These are phyloP conservation scores for Mesorhabditis sp. DNA, from an alignment of 2,888 invertebrate genomes.

Conservation along the genomic window DNA sequence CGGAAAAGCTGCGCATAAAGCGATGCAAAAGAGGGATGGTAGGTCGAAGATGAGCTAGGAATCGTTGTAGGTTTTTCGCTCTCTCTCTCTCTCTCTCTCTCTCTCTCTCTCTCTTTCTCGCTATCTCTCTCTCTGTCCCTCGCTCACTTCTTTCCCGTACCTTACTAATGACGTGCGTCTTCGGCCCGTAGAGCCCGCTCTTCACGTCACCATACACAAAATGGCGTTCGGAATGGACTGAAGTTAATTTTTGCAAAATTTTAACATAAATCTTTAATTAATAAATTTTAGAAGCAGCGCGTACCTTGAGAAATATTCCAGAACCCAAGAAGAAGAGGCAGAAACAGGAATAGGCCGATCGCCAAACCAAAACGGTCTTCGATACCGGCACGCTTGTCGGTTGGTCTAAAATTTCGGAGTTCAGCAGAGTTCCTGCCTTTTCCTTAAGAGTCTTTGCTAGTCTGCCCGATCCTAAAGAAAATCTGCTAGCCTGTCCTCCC, in stretches of 20 bases:
- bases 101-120: no score
- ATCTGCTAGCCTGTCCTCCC: no score
- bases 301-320: constrained; percentile 62
- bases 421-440: no score
- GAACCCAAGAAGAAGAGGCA: constrained; percentile 75
- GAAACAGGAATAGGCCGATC: constrained; percentile 75
- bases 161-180: neutral
- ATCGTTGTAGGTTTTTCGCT: no score
- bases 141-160: neutral
- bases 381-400: constrained; percentile 34
- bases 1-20: neutral
- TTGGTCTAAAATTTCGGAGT: constrained; percentile 6
- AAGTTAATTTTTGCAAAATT: neutral
- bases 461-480: neutral
- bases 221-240: neutral
- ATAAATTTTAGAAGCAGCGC: neutral
- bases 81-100: no score
- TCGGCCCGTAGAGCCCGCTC: neutral
- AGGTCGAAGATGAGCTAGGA: neutral
- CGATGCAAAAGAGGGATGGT: neutral
- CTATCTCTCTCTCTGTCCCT: no score
- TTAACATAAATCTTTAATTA: neutral
- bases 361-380: constrained; percentile 75
- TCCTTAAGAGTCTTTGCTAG: neutral
- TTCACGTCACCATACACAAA: neutral